Base-by-base conservation (phyloP, 2,797 vertebrate species). In the Tadarida brasiliensis region DNA sequence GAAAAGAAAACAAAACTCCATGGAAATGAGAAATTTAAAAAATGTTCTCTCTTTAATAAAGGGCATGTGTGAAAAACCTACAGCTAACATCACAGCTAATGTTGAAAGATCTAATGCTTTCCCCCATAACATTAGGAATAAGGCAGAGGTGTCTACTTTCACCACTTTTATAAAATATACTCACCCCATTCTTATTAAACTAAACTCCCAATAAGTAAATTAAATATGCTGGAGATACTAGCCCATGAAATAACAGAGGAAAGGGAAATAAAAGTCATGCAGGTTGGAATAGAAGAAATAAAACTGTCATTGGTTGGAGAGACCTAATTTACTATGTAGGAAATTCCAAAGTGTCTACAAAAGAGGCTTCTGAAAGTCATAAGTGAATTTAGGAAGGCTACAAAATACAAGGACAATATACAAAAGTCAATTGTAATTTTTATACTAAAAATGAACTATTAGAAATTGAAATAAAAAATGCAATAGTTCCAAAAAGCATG, bases 1-100 rank as follows among this genome's bases (percentile, higher is more conserved):
- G n/a, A 3, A 26, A 65, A 14, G 39, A 57, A 57, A 59, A 51
- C 4, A 47, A 33, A 59, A 39, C 15, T 68, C 16, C 44, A 78
- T 51, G 39, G n/a, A 49, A 92, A 80, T 86, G 11, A 85, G 17
- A 28, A 92, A 68, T 85, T 85, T 57, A 85, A 86, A 78, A 35
- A 92, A 35, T 11, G 49, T 67, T 77, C 26, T 78, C 16, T 91
- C 15, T 54, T 33, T 82, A 11, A 67, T 61, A 59, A 71, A 47
- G n/a, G 17, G 15, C 54, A 71, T 16, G 39, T 82, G 14, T 82
- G 20, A 82, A 81, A 71, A 71, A 61, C 65, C 67, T 49, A 28
- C 16, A 82, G 30, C 65, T 59, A 81, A 65, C 49, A 89, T 78
- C 11, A 67, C 35, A 81, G 20, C 59, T 74, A 59, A 87, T 61